Base-by-base conservation (phyloP, 2,888 invertebrate species). In the Micoletzkya japonica region DNA sequence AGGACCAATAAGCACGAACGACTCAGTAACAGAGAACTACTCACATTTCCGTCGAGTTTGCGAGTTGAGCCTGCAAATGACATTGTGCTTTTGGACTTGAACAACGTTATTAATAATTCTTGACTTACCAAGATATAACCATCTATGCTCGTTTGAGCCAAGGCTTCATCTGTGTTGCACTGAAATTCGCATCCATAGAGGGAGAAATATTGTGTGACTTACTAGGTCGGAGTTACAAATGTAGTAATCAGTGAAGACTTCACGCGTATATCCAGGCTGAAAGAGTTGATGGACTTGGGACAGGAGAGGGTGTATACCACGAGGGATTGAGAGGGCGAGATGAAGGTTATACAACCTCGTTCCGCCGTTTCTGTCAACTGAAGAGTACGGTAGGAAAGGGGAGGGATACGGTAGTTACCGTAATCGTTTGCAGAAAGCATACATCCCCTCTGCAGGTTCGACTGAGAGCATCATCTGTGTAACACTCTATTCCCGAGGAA, bases 221-320 rank as follows among this genome's bases (percentile, higher is more conserved):
- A 63, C 63, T 50, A 50, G 63, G 1, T 32, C 34, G n/a, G 63
- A 36, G 34, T 63, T 63, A 50, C 63, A 63, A 7, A 63, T 14
- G 32, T 63, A 63, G 50, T 63, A 63, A 24, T 63, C 63, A n/a
- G 34, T 39, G 63, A 63, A 63, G 34, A 50, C 63, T n/a, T 63
- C 63, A 0, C 63, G 63, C 0, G 63, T 63, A 50, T 63, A 50
- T 1, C 24, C 26, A 30, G 63, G 63, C 63, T 63, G 44, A 20
- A 32, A 59, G 34, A 10, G 10, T 34, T 30, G 20, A 20, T 52
- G 52, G 24, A 28, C 30, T 56, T 56, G 1, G 26, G 30, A 56
- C 20, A 7, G 44, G 44, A 14, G 10, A 60, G 28, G 1, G 32
- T 39, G 3, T 6, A 6, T 3, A n/a, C 44, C 26, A 3, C 32